These are phyloP conservation scores for Campylorhamphus procurvoides DNA, from an alignment of 2,113 vertebrate genomes.

Conservation along the genomic window DNA sequence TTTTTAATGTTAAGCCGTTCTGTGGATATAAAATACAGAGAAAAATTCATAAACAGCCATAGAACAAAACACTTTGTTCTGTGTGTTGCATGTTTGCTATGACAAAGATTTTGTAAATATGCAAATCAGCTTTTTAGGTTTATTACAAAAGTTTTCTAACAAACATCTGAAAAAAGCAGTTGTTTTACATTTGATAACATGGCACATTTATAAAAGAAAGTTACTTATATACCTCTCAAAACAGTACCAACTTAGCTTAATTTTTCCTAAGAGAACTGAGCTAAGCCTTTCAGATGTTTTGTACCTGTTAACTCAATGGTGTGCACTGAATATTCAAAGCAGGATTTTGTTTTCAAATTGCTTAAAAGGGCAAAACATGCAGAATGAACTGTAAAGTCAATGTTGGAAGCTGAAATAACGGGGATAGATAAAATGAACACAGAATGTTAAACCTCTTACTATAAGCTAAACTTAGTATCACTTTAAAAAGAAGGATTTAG, in stretches of 20 bases:
- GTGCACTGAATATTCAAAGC: conserved; percentile 76
- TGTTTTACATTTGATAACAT: conserved; percentile 69
- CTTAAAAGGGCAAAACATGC: conserved; percentile 60
- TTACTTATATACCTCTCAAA: conserved; percentile 74
- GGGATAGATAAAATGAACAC: conserved; percentile 54
- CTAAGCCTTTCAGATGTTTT: conserved; percentile 50
- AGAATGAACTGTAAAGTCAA: conserved; percentile 56
- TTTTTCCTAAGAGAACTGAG: conserved; percentile 11
- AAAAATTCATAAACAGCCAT: conserved; percentile 71
- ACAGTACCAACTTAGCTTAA: conserved; percentile 44
- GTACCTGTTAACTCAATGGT: conserved; percentile 62
- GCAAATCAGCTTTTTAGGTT: conserved; percentile 82
- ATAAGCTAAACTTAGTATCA: conserved; percentile 77
- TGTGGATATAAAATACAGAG: conserved; percentile 51
- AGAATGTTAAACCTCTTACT: conserved; percentile 72
- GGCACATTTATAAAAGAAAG: conserved; percentile 61
- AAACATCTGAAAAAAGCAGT: conserved; percentile 55
- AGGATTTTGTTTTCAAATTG: conserved; percentile 37
- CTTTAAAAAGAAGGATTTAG: conserved; percentile 70
- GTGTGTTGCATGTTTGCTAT: conserved; percentile 81
- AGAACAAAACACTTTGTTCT: conserved; percentile 76
- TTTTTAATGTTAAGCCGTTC: conserved; percentile 46
- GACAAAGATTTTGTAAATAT: conserved; percentile 84
- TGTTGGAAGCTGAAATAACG: conserved; percentile 54
- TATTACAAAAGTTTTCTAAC: conserved; percentile 77